phyloP scores from a whole-genome alignment of 2,113 vertebrate species.

The Indicator maculatus region DNA sequence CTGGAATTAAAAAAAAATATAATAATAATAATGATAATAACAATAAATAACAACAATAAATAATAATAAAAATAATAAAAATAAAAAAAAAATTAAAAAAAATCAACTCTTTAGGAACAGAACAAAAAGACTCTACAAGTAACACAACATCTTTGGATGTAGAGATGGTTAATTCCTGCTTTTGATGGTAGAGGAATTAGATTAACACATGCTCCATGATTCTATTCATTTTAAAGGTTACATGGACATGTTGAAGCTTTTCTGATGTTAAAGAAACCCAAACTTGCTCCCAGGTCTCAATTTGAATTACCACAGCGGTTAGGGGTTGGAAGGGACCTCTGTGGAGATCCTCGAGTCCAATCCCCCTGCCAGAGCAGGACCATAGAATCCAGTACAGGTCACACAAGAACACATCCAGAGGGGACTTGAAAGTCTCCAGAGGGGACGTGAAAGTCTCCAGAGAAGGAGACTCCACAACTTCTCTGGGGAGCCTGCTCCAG shows the following conservation, averaged over 20 bases:
- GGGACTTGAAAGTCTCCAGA: no score
- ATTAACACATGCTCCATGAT: background rate
- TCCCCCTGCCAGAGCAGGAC: no score
- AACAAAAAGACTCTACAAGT: background rate
- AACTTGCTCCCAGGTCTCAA: background rate
- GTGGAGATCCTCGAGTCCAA: no score
- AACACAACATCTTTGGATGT: background rate
- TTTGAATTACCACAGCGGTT: no score
- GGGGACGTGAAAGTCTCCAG: no score
- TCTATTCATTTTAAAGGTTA: background rate
- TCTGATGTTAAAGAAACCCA: background rate
- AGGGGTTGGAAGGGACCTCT: no score
- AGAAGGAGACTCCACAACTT: no score
- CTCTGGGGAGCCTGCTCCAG: no score
- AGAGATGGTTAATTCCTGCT: background rate
- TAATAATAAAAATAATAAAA: no score
- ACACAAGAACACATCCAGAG: no score
- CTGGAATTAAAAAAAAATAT: conserved; percentile 52
- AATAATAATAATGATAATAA: background rate
- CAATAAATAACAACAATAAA: no score
- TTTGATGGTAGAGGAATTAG: background rate
- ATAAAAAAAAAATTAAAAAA: background rate
- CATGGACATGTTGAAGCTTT: background rate
- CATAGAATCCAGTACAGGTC: no score
- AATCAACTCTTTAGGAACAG: conserved; percentile 45